phyloP scores from a whole-genome alignment of 2,113 vertebrate genomes.

The Noturus placidus region DNA sequence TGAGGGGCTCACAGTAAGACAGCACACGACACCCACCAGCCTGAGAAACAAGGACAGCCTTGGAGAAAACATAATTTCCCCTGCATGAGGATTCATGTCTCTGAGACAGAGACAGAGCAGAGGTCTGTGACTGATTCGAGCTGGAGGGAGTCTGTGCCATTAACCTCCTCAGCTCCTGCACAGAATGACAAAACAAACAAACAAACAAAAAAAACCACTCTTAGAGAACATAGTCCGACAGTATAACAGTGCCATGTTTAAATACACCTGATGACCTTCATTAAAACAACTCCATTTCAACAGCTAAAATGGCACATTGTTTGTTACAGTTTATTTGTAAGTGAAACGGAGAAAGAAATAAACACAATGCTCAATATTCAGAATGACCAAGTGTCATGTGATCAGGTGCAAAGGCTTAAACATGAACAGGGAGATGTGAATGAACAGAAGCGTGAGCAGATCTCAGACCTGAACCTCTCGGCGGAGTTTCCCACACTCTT shows the following conservation, averaged over 20 bases:
- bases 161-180: constrained; percentile 82
- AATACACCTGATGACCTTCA: neutral
- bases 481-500: constrained; percentile 82
- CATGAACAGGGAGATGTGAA: neutral
- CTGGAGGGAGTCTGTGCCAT: constrained; percentile 68
- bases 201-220: neutral
- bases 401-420: neutral
- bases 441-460: too few species aligned
- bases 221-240: neutral
- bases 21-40: constrained; percentile 85
- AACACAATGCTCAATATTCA: neutral
- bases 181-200: neutral
- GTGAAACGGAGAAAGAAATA: neutral
- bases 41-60: constrained; percentile 83
- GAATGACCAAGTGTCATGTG: neutral
- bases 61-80: constrained; percentile 81
- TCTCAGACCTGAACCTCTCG: constrained; percentile 81
- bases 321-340: neutral
- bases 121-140: constrained; percentile 55
- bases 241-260: neutral
- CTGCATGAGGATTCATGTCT: constrained; percentile 64
- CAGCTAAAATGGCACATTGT: neutral
- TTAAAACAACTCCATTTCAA: neutral
- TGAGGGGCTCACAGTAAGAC: constrained; percentile 79
- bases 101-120: constrained; percentile 62